Base-by-base conservation (phyloP, 2,113 vertebrate genomes). In the Phyllostomus hastatus region DNA sequence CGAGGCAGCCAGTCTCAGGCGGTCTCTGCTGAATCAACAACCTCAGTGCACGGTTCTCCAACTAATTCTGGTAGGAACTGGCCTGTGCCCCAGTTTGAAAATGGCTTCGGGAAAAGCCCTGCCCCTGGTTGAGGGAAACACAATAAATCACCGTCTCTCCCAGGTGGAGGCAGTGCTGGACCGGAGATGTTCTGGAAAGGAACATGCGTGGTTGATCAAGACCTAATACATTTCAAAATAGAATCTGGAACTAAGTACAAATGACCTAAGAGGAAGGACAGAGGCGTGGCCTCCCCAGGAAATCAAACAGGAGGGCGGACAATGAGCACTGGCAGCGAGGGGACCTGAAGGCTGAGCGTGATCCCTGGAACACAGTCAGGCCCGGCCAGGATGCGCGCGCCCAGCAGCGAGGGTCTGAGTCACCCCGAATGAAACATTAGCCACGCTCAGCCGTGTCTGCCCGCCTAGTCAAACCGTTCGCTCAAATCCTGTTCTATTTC, bases 401-500 rank as follows among this genome's bases (percentile, higher is more conserved):
- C 35, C 69, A 50, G 61, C 67, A 88, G 59, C 6, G 8, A 72
- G 80, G 95, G 94, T 87, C 92, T 96, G 96, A 97, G 85, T 97
- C 97, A 95, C 28, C 0, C 84, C 22, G 73, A 89, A 90, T 10
- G 75, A 84, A 76, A 83, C 78, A 43, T 20, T 7, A 64, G 38
- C 73, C 20, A 50, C 64, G 7, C 80, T 87, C 54, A 48, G 78
- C 61, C 59, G 79, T 95, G 94, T 93, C 95, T 94, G 88, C 59
- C 87, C 0, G 46, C 59, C 76, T 67, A 48, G 96, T 46, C 85
- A 91, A 92, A 94, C 92, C 72, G 1, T 97, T 92, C 94, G 92
- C 91, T 97, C 81, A 69, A 91, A 94, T 96, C 81, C 91, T 94
- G 88, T 96, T 96, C 97, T 96, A 86, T 95, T 96, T 97, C 85